Percentiles rank a stretch among this genome's conserved stretches.
Conservation (phyloP, 2,113 vertebrate species). For the Thinocorus orbignyianus region DNA sequence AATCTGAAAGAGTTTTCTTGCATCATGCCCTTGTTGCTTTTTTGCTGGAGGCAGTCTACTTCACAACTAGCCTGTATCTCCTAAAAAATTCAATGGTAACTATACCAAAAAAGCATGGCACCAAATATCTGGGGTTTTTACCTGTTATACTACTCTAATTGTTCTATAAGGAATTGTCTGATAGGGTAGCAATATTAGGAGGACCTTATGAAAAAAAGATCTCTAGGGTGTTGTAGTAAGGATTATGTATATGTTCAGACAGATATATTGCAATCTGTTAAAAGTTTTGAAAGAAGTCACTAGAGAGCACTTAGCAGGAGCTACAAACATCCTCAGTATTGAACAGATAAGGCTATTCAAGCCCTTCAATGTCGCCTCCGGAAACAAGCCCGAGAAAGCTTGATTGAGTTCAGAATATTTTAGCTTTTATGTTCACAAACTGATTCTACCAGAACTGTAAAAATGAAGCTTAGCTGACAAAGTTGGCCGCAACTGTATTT, state of each 20-base stretch:
- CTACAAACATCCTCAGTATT: background rate
- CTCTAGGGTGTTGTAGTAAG: background rate
- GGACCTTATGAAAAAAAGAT: background rate
- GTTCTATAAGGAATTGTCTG: background rate
- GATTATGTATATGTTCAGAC: background rate
- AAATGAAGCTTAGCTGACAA: constrained; percentile 22
- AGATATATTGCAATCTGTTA: background rate
- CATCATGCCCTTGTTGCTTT: background rate
- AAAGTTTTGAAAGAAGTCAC: constrained; percentile 6
- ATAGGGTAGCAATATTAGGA: background rate
- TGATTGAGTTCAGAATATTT: constrained; percentile 45
- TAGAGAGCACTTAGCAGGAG: background rate
- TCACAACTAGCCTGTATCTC: background rate
- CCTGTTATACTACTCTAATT: background rate
- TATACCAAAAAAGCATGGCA: background rate
- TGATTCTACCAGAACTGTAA: background rate
- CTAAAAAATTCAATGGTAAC: background rate
- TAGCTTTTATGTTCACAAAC: constrained; percentile 44
- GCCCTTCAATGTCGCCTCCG: background rate
- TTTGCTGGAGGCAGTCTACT: background rate
- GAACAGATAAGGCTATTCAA: constrained; percentile 7
- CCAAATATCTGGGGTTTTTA: background rate
- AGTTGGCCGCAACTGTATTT: background rate
- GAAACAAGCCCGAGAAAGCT: constrained; percentile 1
- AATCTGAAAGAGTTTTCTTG: background rate